Conservation (phyloP, 2,888 invertebrate species). For the Andrena chrysosceles region DNA sequence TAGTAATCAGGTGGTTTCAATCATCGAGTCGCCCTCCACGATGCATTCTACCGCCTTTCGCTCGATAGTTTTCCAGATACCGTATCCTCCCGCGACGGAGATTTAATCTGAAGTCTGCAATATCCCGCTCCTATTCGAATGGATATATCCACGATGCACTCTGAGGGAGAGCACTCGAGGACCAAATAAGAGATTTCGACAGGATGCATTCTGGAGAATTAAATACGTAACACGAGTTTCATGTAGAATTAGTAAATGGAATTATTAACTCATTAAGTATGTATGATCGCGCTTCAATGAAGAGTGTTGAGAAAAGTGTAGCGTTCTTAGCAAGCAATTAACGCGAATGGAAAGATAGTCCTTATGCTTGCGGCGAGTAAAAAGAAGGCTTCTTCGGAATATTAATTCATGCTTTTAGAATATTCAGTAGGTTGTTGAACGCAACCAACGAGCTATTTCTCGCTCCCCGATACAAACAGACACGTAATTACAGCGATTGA, state of each 20-base stretch:
- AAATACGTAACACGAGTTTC: not conserved
- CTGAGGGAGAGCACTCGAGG: not conserved
- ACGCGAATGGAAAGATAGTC: too few species aligned
- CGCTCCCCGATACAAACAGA: constrained; percentile 19
- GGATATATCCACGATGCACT: not conserved
- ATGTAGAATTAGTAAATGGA: too few species aligned
- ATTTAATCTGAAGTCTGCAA: not conserved
- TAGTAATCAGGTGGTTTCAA: constrained; percentile 26
- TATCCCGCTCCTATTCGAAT: not conserved
- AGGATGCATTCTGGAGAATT: too few species aligned
- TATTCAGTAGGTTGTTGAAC: not conserved
- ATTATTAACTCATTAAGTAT: too few species aligned
- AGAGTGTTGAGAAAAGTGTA: too few species aligned
- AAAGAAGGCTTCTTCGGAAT: too few species aligned
- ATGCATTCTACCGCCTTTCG: constrained; percentile 6
- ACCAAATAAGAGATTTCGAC: too few species aligned
- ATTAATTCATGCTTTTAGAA: too few species aligned
- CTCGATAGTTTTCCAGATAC: constrained; percentile 1
- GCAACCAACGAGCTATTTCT: not conserved
- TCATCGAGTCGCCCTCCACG: not conserved
- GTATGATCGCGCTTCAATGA: too few species aligned
- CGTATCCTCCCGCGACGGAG: not conserved
- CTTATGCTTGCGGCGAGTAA: too few species aligned
- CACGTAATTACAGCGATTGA: constrained; percentile 29
- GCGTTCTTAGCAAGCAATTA: too few species aligned